Conservation (phyloP, 2,113 vertebrate genomes). For the Nycticryphes semicollaris region DNA sequence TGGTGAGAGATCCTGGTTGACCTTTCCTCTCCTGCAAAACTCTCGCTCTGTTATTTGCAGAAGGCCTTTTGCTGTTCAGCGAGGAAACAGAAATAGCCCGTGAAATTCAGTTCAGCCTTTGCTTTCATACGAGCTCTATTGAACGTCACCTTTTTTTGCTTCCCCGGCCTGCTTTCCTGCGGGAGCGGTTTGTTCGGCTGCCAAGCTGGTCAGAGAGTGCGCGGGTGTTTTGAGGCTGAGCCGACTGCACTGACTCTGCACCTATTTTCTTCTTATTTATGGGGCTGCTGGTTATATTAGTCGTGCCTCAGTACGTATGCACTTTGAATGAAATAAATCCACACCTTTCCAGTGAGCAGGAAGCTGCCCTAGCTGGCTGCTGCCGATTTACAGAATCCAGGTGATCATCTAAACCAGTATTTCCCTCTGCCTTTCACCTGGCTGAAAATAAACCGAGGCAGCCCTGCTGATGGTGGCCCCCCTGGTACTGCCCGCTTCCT, state of each 20-base stretch:
- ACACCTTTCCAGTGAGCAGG: background rate
- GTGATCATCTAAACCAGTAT: background rate
- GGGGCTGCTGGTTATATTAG: background rate
- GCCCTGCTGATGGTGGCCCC: background rate
- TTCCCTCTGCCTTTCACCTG: background rate
- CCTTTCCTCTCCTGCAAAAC: slow-evolving; percentile 25
- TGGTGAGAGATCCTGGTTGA: slow-evolving; percentile 1
- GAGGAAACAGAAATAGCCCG: slow-evolving; percentile 50
- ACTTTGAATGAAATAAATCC: background rate
- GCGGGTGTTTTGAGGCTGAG: background rate
- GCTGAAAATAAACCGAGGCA: background rate
- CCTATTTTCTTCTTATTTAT: slow-evolving; percentile 15
- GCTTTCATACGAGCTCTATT: background rate
- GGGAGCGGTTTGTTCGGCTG: slow-evolving; percentile 6
- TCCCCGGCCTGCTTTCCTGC: background rate
- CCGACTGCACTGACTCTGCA: slow-evolving; percentile 9
- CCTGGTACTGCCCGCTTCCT: background rate
- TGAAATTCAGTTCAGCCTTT: slow-evolving; percentile 47
- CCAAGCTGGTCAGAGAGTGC: background rate
- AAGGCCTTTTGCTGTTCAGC: slow-evolving; percentile 47
- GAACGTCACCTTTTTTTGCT: slow-evolving; percentile 41
- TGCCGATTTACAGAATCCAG: background rate
- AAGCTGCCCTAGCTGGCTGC: background rate
- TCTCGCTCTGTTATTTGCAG: slow-evolving; percentile 25
- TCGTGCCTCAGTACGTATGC: background rate